Evolutionary conservation across 2,888 invertebrate genomes (phyloP).

Genomic region (Drosophila peninsularis): DNA sequence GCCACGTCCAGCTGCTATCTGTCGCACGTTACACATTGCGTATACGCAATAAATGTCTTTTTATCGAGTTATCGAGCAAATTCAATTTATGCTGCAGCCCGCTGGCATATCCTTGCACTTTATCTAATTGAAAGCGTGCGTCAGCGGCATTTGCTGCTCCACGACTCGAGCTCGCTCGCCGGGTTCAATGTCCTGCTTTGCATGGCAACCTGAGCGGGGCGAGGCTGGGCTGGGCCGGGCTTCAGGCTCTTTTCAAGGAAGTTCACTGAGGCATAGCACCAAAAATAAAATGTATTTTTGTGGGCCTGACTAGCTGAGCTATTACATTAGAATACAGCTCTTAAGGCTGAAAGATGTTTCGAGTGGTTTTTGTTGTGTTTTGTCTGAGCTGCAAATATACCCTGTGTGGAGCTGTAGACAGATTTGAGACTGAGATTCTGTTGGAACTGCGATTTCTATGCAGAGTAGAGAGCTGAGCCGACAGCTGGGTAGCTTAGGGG

Average conservation of each 20-base stretch:
- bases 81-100: slow-evolving; percentile 39
- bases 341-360: neutral
- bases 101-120: slow-evolving; percentile 40
- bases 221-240: neutral
- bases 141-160: slow-evolving; percentile 27
- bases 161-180: neutral
- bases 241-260: slow-evolving; percentile 4
- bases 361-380: neutral
- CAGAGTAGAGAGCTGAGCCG: neutral
- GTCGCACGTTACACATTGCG: slow-evolving; percentile 14
- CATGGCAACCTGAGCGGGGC: neutral
- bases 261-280: neutral
- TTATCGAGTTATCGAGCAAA: slow-evolving; percentile 30
- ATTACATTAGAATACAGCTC: neutral
- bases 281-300: neutral
- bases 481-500: neutral
- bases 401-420: neutral
- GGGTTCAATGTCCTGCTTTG: slow-evolving; percentile 25
- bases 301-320: neutral
- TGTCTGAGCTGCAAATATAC: neutral
- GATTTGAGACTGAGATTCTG: too few relatives aligned
- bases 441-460: neutral
- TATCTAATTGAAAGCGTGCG: slow-evolving; percentile 44
- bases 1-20: slow-evolving; percentile 1
- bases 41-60: slow-evolving; percentile 39